A percentile compares a stretch with the other conserved stretches of the same genome.
phyloP scores from a whole-genome alignment of 2,888 invertebrate genomes.

The Gerosis bhagava region DNA sequence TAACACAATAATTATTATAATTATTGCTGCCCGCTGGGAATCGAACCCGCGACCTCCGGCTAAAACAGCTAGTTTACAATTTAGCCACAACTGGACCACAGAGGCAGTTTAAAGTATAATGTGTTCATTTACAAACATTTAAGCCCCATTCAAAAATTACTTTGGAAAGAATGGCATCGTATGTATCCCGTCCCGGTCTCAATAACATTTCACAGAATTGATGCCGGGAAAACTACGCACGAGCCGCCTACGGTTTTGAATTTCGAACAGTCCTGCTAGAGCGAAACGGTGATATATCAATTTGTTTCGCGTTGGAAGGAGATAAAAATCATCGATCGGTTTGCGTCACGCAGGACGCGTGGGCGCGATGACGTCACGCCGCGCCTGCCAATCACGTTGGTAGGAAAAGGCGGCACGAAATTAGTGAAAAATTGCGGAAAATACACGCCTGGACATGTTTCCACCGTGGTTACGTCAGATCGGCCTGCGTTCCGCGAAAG shows the following conservation, averaged over 20 bases:
- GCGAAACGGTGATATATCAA: slow-evolving; percentile 38
- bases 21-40: no score
- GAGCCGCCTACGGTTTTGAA: slow-evolving; percentile 71
- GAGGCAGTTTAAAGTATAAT: no score
- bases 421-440: slow-evolving; percentile 52
- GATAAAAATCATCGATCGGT: slow-evolving; percentile 67
- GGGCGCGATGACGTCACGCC: slow-evolving; percentile 78
- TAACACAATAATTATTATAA: no score
- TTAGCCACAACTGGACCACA: no score
- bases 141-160: no score
- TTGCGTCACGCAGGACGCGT: slow-evolving; percentile 77
- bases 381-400: slow-evolving; percentile 56
- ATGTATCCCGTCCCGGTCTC: slow-evolving; percentile 42
- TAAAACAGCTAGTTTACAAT: no score
- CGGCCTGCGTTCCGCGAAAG: slow-evolving; percentile 7
- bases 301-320: slow-evolving; percentile 31
- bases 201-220: slow-evolving; percentile 41
- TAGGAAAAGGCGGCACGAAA: slow-evolving; percentile 71
- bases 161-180: no score
- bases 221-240: slow-evolving; percentile 61
- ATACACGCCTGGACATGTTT: slow-evolving; percentile 32
- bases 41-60: no score
- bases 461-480: slow-evolving; percentile 37
- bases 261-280: slow-evolving; percentile 70
- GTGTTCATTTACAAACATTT: no score